phyloP scores from a whole-genome alignment of 1,140 invertebrate genomes.

The Acromyrmex echinatior region DNA sequence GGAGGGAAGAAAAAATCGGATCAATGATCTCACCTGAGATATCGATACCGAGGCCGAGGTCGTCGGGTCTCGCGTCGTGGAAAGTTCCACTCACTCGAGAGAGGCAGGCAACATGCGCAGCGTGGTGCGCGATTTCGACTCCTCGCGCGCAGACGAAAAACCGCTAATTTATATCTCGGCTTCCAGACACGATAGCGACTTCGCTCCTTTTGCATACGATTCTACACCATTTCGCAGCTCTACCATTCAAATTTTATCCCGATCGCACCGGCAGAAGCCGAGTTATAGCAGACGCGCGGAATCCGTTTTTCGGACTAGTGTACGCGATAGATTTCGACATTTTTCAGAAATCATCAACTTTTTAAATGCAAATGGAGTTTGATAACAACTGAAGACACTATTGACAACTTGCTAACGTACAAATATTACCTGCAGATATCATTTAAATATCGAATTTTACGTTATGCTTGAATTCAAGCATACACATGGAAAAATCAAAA shows the following conservation, averaged over 20 bases:
- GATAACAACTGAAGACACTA: neutral
- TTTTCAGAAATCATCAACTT: neutral
- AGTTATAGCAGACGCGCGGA: constrained; percentile 68
- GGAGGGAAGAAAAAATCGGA: constrained; percentile 27
- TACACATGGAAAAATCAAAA: neutral
- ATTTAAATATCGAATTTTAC: neutral
- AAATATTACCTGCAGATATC: constrained; percentile 14
- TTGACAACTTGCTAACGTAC: neutral
- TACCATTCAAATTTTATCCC: constrained; percentile 74
- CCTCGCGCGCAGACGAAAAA: constrained; percentile 78
- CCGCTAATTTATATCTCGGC: constrained; percentile 77
- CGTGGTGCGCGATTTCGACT: constrained; percentile 52
- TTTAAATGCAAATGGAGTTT: neutral
- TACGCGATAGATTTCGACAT: constrained; percentile 30
- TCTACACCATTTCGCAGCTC: constrained; percentile 82
- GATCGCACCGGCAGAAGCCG: constrained; percentile 6
- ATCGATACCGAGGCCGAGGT: constrained; percentile 73
- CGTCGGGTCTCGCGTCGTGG: constrained; percentile 76
- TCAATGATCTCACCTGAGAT: constrained; percentile 71
- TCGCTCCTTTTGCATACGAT: constrained; percentile 73
- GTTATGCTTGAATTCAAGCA: neutral
- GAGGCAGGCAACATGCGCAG: constrained; percentile 81
- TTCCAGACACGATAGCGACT: constrained; percentile 54
- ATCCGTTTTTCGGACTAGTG: constrained; percentile 9
- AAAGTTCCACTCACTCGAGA: constrained; percentile 83